phyloP scores from a whole-genome alignment of 1,140 invertebrate genomes.

The Meteorus sp. region DNA sequence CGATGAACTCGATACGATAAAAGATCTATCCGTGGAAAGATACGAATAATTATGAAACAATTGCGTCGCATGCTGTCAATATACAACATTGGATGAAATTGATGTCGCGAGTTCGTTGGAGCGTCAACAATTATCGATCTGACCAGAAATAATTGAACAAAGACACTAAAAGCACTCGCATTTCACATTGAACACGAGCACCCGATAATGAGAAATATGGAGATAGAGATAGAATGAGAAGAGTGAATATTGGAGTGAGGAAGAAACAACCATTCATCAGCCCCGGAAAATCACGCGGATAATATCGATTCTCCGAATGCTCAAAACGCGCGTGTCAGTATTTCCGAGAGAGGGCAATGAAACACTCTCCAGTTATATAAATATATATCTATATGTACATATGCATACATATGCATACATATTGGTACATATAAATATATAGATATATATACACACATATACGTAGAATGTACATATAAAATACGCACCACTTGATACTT shows the following conservation, averaged over 20 bases:
- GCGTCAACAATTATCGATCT: constrained; percentile 18
- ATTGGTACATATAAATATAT: not conserved
- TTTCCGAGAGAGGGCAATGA: not conserved
- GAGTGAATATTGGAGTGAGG: too few species aligned
- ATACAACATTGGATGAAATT: not conserved
- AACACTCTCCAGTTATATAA: not conserved
- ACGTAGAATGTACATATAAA: too few species aligned
- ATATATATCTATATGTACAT: constrained; percentile 6
- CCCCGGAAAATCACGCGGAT: constrained; percentile 14
- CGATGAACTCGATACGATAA: too few species aligned
- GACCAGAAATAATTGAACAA: constrained; percentile 24
- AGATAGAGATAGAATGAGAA: constrained; percentile 1
- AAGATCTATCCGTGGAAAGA: not conserved
- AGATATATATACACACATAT: not conserved
- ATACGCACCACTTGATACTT: too few species aligned
- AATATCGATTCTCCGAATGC: constrained; percentile 14
- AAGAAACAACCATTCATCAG: constrained; percentile 15
- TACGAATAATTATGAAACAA: not conserved
- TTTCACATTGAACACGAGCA: not conserved
- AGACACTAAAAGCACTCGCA: constrained; percentile 4
- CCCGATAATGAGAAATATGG: not conserved
- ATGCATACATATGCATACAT: not conserved
- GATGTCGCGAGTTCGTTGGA: not conserved
- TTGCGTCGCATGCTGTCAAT: not conserved
- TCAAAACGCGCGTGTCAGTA: not conserved